A percentile compares a stretch with the other conserved stretches of the same genome.
phyloP scores from a whole-genome alignment of 1,140 invertebrate species.

The Euwallacea fornicatus region DNA sequence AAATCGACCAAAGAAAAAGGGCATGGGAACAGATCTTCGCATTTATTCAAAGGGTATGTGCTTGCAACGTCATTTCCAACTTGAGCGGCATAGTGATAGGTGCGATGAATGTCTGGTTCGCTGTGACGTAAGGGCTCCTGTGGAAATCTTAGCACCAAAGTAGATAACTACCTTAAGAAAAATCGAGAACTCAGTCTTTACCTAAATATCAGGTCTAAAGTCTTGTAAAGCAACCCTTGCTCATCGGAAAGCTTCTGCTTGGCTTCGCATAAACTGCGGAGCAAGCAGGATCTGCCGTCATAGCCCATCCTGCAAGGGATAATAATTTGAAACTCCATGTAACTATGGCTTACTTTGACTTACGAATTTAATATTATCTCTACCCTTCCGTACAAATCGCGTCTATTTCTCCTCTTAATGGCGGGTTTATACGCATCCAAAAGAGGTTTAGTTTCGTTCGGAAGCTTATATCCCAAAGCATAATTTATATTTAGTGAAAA shows the following conservation, averaged over 20 bases:
- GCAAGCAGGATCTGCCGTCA: conserved; percentile 57
- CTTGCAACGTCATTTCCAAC: conserved; percentile 6
- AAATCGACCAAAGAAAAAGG: conserved; percentile 73
- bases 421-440: conserved; percentile 49
- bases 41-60: conserved; percentile 3
- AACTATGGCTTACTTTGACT: conserved; percentile 47
- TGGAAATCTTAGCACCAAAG: conserved; percentile 54
- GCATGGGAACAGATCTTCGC: conserved; percentile 53
- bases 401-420: conserved; percentile 58
- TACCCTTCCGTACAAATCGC: conserved; percentile 66
- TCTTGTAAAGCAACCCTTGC: conserved; percentile 68
- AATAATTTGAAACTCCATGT: neutral
- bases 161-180: neutral
- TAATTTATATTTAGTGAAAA: conserved; percentile 73
- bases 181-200: conserved; percentile 52
- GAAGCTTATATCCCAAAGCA: conserved; percentile 75
- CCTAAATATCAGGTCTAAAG: conserved; percentile 70
- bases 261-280: conserved; percentile 58
- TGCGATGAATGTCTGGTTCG: conserved; percentile 65
- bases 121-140: conserved; percentile 61
- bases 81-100: conserved; percentile 62
- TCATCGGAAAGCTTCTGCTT: conserved; percentile 55
- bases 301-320: conserved; percentile 42
- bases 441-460: conserved; percentile 63
- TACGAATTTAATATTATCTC: conserved; percentile 72